phyloP scores from a whole-genome alignment of 2,113 vertebrate genomes.

The Suncus etruscus region DNA sequence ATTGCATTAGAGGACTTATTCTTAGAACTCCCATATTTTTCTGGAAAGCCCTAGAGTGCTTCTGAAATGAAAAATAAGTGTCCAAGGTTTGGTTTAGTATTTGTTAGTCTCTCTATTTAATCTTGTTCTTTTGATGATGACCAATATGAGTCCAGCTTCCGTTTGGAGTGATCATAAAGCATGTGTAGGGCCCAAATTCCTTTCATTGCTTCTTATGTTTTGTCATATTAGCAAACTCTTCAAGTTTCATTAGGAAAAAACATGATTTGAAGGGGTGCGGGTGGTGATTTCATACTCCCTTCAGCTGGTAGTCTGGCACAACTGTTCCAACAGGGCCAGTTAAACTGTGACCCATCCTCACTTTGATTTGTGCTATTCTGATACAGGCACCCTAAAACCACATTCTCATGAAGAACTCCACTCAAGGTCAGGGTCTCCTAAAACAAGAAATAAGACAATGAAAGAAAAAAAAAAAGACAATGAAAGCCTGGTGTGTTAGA shows the following conservation, averaged over 20 bases:
- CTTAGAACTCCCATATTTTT: not conserved
- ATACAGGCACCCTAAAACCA: not conserved
- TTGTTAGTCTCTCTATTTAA: not conserved
- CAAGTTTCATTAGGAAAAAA: constrained; percentile 61
- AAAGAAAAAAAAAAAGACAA: not conserved
- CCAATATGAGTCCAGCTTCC: not conserved
- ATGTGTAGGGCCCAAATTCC: not conserved
- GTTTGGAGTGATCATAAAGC: not conserved
- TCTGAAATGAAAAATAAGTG: not conserved
- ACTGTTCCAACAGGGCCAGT: not conserved
- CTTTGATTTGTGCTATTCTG: constrained; percentile 1
- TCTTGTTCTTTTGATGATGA: constrained; percentile 33
- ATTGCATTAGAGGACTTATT: not conserved
- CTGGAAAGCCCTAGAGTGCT: not conserved
- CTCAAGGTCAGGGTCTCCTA: constrained; percentile 16
- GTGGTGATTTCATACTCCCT: constrained; percentile 47
- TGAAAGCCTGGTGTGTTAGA: not conserved
- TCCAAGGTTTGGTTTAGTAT: constrained; percentile 22
- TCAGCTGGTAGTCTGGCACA: constrained; percentile 59
- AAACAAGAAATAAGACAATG: not conserved
- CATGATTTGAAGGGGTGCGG: constrained; percentile 14
- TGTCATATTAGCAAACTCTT: constrained; percentile 71
- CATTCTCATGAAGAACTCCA: not conserved
- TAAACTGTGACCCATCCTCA: not conserved
- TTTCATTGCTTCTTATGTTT: constrained; percentile 8